Percentiles rank a stretch among this genome's conserved stretches.
Evolutionary conservation across 2,113 vertebrate species (phyloP).

Genomic region (Sciurus niger): DNA sequence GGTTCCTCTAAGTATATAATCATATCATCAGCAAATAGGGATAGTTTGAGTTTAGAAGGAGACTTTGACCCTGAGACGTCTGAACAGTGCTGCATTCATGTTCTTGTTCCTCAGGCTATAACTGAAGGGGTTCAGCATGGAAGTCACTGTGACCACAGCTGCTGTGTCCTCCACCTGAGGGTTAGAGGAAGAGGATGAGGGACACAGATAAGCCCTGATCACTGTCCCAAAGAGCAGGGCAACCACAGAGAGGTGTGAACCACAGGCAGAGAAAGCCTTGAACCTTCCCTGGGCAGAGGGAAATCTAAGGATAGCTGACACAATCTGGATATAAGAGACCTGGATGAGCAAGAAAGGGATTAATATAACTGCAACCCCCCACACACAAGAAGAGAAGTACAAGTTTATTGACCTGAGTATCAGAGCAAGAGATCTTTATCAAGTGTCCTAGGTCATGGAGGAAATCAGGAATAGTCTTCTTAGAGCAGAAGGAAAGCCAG

Average conservation of each 20-base stretch:
- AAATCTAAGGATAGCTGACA: constrained; percentile 59
- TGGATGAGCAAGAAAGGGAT: constrained; percentile 68
- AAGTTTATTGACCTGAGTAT: constrained; percentile 56
- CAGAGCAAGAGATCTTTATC: constrained; percentile 78
- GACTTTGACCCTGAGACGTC: constrained; percentile 53
- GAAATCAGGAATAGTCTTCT: constrained; percentile 71
- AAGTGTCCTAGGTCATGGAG: constrained; percentile 80
- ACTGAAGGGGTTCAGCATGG: constrained; percentile 74
- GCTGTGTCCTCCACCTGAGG: constrained; percentile 46
- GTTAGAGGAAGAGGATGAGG: constrained; percentile 22
- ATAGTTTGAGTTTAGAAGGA: neutral
- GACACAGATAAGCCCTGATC: constrained; percentile 76
- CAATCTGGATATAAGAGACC: constrained; percentile 71
- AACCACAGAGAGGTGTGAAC: constrained; percentile 73
- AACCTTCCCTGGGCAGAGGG: constrained; percentile 66
- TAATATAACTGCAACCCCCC: constrained; percentile 70
- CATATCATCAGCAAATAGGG: too few species aligned
- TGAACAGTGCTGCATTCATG: constrained; percentile 68
- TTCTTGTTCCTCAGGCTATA: constrained; percentile 73
- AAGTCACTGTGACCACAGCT: constrained; percentile 67
- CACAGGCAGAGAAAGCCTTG: constrained; percentile 79
- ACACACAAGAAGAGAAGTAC: constrained; percentile 53
- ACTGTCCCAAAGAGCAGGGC: constrained; percentile 77
- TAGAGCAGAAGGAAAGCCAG: constrained; percentile 74
- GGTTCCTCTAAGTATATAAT: too few species aligned